Base-by-base conservation (phyloP, 2,113 vertebrate genomes). In the Xiphophorus couchianus region DNA sequence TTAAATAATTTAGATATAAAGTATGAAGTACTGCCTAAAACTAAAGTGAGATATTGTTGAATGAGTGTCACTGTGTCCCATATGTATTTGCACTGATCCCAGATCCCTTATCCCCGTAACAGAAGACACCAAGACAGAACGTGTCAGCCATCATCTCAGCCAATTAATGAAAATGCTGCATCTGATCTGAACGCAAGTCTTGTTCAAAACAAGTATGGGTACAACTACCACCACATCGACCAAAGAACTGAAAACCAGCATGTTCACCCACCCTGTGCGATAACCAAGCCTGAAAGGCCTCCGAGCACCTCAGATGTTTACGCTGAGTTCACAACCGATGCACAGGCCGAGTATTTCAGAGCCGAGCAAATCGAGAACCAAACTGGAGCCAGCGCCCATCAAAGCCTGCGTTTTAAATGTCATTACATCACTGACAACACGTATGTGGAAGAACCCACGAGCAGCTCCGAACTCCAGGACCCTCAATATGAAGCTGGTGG, bases 221-320 rank as follows among this genome's bases (percentile, higher is more conserved):
- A 92, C 83, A 93, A 89, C 82, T 92, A 92, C 81, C 92, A 91
- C 71, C 89, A 90, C 67, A 88, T 88, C n/a, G 90, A 92, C 82
- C 90, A 93, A 85, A 90, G 91, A 83, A 91, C 89, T 71, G 92
- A 91, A 85, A 85, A 77, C 83, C 90, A 83, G 63, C 69, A 64
- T 14, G 19, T 31, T 27, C 68, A 51, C 17, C 29, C 62, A 37
- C 44, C 65, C 54, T 83, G 84, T 7, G 17, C 31, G 25, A 69
- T 67, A 13, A 29, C 70, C 28, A 89, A 87, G 77, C 37, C 68
- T 42, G 35, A 25, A 70, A 48, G n/a, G 63, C 76, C 58, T 48
- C 79, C 35, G 74, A 64, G 76, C 22, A 28, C 76, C 63, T 66
- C 83, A 27, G 82, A 88, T 27, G 74, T 90, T 37, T 91, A 90